These are phyloP conservation scores for Noctua janthe DNA, from an alignment of 2,888 invertebrate species.

Conservation along the genomic window DNA sequence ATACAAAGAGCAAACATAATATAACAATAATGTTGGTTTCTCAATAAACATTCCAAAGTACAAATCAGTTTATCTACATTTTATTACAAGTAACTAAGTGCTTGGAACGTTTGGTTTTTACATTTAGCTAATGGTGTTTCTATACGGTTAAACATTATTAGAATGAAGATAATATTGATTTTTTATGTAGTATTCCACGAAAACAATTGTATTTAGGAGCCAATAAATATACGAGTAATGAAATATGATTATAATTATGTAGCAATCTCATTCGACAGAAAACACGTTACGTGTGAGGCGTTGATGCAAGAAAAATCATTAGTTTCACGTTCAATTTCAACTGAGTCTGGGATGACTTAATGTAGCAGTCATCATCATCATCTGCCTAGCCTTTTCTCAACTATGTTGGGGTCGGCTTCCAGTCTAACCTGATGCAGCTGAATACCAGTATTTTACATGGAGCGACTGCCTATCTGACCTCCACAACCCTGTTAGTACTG, in stretches of 20 bases:
- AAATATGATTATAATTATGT: neutral
- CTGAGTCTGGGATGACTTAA: neutral
- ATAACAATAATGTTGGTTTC: constrained; percentile 12
- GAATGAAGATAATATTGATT: neutral
- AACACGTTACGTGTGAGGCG: neutral
- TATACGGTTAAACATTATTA: neutral
- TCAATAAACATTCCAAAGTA: constrained; percentile 21
- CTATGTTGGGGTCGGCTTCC: too few species aligned
- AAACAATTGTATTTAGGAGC: constrained; percentile 5
- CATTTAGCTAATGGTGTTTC: neutral
- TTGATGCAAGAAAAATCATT: neutral
- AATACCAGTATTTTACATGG: too few species aligned
- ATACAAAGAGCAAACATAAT: constrained; percentile 33
- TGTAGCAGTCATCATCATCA: too few species aligned
- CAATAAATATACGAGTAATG: constrained; percentile 2
- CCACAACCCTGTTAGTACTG: too few species aligned
- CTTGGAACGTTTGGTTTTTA: neutral
- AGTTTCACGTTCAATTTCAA: neutral
- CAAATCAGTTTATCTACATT: neutral
- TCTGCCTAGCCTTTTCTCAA: too few species aligned
- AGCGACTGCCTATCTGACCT: too few species aligned
- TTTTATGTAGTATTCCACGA: neutral
- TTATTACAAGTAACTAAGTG: constrained; percentile 4
- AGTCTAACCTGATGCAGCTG: too few species aligned
- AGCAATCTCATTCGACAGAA: neutral